Evolutionary conservation across 2,113 vertebrate species (phyloP).

Genomic region (Coregonus clupeaformis): DNA sequence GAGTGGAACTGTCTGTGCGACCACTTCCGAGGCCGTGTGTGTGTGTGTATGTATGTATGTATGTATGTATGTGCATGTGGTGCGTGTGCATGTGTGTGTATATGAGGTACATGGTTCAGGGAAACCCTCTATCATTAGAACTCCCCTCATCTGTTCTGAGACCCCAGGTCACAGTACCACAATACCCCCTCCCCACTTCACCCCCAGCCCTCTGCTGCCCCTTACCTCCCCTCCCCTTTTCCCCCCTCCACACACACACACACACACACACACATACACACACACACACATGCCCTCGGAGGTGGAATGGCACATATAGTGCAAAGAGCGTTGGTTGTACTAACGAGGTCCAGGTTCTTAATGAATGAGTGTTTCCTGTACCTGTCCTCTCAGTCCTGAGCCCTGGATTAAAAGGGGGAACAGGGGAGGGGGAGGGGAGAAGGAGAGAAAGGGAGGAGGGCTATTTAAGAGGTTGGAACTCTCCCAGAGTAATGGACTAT

Average conservation of each 20-base stretch:
- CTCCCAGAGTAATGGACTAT: constrained; percentile 33
- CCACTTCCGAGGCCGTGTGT: constrained; percentile 12
- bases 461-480: constrained; percentile 43
- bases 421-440: not conserved
- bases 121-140: constrained; percentile 38
- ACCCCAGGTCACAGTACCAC: constrained; percentile 53
- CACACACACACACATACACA: constrained; percentile 2
- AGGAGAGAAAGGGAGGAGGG: constrained; percentile 21
- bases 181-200: constrained; percentile 2
- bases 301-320: constrained; percentile 37
- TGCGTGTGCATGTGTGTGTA: constrained; percentile 28
- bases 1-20: not conserved
- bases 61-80: constrained; percentile 31
- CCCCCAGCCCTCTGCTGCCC: constrained; percentile 11
- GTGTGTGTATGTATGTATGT: constrained; percentile 10
- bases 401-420: constrained; percentile 8
- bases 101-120: constrained; percentile 39
- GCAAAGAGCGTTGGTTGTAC: constrained; percentile 42
- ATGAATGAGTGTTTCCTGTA: constrained; percentile 63
- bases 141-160: constrained; percentile 50
- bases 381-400: constrained; percentile 42
- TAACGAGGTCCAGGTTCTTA: constrained; percentile 60
- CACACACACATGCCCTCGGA: constrained; percentile 33
- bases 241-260: constrained; percentile 23
- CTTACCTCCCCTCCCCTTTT: constrained; percentile 50